phyloP scores from a whole-genome alignment of 2,888 invertebrate species.

The Drosophila melanosoma region DNA sequence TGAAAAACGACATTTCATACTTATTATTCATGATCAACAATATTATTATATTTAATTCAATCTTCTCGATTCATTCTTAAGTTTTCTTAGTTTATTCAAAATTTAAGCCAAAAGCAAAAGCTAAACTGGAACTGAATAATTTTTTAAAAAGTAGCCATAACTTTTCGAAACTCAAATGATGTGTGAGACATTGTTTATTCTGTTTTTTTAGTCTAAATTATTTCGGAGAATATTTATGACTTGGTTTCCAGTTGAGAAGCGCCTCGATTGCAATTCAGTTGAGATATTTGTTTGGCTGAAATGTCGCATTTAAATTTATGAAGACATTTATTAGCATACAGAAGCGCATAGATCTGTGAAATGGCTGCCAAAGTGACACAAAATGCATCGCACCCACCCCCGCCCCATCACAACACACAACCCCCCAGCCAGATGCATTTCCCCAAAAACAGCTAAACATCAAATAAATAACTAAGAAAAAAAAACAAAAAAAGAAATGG shows the following conservation, averaged over 20 bases:
- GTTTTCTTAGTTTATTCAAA: not conserved
- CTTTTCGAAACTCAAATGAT: conserved; percentile 42
- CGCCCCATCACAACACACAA: not conserved
- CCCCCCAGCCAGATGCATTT: conserved; percentile 35
- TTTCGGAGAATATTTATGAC: conserved; percentile 66
- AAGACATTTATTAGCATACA: conserved; percentile 81
- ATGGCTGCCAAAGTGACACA: conserved; percentile 67
- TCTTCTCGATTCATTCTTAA: not conserved
- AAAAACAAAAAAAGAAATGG: conserved; percentile 6
- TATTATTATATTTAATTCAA: too few relatives aligned
- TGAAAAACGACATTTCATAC: not conserved
- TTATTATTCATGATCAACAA: too few relatives aligned
- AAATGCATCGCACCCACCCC: conserved; percentile 50
- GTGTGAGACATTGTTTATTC: conserved; percentile 47
- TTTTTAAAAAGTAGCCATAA: conserved; percentile 27
- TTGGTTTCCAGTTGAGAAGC: conserved; percentile 40
- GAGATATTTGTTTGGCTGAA: conserved; percentile 49
- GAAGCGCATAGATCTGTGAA: conserved; percentile 73
- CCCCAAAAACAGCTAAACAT: conserved; percentile 45
- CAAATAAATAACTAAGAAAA: conserved; percentile 60
- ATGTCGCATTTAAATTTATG: conserved; percentile 77
- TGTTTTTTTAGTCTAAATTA: conserved; percentile 38
- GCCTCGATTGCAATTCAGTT: conserved; percentile 31
- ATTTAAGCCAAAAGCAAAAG: not conserved
- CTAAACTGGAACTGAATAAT: not conserved